Evolutionary conservation across 2,797 vertebrate species (phyloP).

Genomic region (Alfaro cultratus): DNA sequence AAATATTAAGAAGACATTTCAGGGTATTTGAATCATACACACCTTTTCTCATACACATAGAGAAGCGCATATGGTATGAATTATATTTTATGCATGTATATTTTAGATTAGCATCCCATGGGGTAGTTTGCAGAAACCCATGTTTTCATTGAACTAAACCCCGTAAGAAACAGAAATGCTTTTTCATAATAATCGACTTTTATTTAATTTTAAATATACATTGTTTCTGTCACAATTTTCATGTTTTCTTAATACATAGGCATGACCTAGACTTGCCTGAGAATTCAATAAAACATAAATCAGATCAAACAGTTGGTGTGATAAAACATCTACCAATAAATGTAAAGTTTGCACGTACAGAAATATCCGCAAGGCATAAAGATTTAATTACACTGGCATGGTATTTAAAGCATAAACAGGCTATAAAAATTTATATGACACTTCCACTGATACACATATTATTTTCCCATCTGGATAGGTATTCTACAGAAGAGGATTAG

Average conservation of each 20-base stretch:
- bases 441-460: constrained; percentile 6
- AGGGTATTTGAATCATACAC: constrained; percentile 38
- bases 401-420: constrained; percentile 17
- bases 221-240: neutral
- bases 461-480: neutral
- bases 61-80: constrained; percentile 18
- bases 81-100: neutral
- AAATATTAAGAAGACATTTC: constrained; percentile 36
- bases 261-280: neutral
- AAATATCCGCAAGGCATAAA: constrained; percentile 5
- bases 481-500: neutral
- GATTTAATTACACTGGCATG: constrained; percentile 5
- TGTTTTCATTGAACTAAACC: neutral
- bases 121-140: neutral
- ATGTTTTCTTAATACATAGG: neutral
- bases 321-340: constrained; percentile 15
- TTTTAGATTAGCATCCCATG: neutral
- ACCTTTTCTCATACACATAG: constrained; percentile 45
- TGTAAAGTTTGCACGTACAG: neutral
- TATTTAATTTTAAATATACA: neutral
- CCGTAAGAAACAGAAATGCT: neutral
- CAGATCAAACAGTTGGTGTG: neutral
- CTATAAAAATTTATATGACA: constrained; percentile 20
- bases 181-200: neutral
- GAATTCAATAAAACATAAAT: constrained; percentile 26